These are phyloP conservation scores for Cotesia vestalis DNA, from an alignment of 1,140 invertebrate species.

Conservation along the genomic window DNA sequence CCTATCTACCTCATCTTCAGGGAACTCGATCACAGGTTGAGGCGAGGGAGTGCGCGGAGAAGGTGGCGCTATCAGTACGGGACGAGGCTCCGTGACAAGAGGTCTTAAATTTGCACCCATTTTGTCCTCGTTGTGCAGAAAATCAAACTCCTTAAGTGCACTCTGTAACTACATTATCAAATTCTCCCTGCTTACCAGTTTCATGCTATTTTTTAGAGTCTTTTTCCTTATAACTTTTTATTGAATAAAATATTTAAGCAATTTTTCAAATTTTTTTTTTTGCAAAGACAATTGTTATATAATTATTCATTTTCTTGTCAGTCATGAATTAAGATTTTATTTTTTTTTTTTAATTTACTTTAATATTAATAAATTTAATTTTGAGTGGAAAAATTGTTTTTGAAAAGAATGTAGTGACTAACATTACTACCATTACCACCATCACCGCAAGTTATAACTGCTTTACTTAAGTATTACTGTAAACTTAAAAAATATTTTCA, in stretches of 20 bases:
- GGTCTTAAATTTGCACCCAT: constrained; percentile 66
- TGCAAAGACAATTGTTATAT: too few relatives aligned
- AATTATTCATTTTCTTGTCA: too few relatives aligned
- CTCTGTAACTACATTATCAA: constrained; percentile 76
- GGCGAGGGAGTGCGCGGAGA: constrained; percentile 77
- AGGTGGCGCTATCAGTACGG: constrained; percentile 65
- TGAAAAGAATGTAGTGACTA: neutral
- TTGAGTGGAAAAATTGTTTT: neutral
- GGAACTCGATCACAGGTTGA: constrained; percentile 80
- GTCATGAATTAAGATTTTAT: too few relatives aligned
- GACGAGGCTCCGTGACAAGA: constrained; percentile 63
- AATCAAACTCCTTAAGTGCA: constrained; percentile 87
- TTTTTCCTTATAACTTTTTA: too few relatives aligned
- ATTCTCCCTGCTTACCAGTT: constrained; percentile 55
- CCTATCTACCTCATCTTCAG: constrained; percentile 76
- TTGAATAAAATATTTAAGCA: too few relatives aligned
- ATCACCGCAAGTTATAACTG: constrained; percentile 20
- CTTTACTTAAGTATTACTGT: constrained; percentile 22
- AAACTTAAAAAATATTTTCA: constrained; percentile 20
- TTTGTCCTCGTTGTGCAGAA: constrained; percentile 81
- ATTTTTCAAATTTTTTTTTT: too few relatives aligned
- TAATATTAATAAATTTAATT: neutral
- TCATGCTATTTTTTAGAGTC: neutral
- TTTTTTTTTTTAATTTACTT: too few relatives aligned
- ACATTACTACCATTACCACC: constrained; percentile 29